phyloP scores from a whole-genome alignment of 2,797 vertebrate species.

The Cryptoblepharus egeriae region DNA sequence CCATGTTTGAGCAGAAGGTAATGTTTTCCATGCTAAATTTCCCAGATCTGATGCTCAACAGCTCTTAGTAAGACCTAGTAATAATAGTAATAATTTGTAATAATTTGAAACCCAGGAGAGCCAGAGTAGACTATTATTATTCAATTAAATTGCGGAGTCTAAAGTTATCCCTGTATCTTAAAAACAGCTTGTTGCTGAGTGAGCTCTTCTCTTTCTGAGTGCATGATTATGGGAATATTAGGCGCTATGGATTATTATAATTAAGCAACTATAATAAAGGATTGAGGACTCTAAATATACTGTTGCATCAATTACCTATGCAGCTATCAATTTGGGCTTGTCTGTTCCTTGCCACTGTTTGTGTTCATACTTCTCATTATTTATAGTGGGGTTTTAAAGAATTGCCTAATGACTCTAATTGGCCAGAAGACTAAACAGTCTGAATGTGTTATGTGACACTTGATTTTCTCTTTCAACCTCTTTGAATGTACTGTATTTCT shows the following conservation, averaged over 20 bases:
- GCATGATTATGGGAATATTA: not conserved
- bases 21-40: no score
- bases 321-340: slow-evolving; percentile 14
- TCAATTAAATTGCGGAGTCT: not conserved
- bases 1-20: no score
- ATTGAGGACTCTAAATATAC: not conserved
- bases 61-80: no score
- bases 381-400: not conserved
- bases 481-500: slow-evolving; percentile 64
- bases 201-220: not conserved
- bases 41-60: no score
- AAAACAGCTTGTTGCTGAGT: not conserved
- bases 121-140: no score
- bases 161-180: not conserved
- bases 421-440: slow-evolving; percentile 56
- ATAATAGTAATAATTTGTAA: no score
- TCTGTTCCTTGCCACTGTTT: slow-evolving; percentile 38
- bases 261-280: not conserved
- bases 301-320: not conserved
- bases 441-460: no score
- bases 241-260: not conserved
- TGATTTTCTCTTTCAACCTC: slow-evolving; percentile 47
- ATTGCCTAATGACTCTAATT: slow-evolving; percentile 54
- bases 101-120: no score
- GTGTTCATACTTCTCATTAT: not conserved